Evolutionary conservation across 2,797 vertebrate genomes (phyloP), one percentile per base, ranked within the genome.

Genomic region (Tauraco hartlaubi): DNA sequence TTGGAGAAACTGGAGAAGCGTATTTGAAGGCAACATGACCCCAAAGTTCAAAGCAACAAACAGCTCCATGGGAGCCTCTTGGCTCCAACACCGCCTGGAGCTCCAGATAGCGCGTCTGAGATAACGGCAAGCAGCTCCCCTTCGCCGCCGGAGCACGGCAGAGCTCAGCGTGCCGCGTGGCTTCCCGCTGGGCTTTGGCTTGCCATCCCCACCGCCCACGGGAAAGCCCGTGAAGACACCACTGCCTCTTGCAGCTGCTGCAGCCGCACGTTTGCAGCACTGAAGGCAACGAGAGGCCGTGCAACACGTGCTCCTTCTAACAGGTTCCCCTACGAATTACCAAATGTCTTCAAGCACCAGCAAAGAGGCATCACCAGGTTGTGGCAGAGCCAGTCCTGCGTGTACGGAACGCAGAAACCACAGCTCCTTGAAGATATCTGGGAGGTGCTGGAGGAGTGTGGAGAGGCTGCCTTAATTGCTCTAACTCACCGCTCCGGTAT

Each of bases 201-300:
- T 26, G 71, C 33, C 46, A 4, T 23, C n/a, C 79, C 73, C 66
- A 66, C 35, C 73, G 22, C 29, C 61, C 31, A 9, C 41, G 66
- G 56, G 63, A 41, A 12, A 21, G 19, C 21, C 41, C 5, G 5
- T 4, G 1, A 39, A 26, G 46, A 22, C 3, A 18, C 25, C 7
- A 6, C 37, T 2, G 11, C 37, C 43, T 12, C 58, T 21, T 6
- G 58, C 59, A 48, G 59, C 4, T 3, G 26, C 61, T 15, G 61
- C 0, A 8, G 31, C 79, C 1, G 2, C 5, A 9, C 15, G 1
- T 7, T 16, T 3, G 22, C 55, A n/a, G 62, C n/a, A 2, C 6
- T 19, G 12, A 10, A 64, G 56, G 44, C 28, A 39, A 13, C 5
- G 9, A 14, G 37, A 69, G 9, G 28, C 37, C 29, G 9, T 1